Conservation (phyloP, 2,888 invertebrate species). For the Xanthorhoe spadicearia region DNA sequence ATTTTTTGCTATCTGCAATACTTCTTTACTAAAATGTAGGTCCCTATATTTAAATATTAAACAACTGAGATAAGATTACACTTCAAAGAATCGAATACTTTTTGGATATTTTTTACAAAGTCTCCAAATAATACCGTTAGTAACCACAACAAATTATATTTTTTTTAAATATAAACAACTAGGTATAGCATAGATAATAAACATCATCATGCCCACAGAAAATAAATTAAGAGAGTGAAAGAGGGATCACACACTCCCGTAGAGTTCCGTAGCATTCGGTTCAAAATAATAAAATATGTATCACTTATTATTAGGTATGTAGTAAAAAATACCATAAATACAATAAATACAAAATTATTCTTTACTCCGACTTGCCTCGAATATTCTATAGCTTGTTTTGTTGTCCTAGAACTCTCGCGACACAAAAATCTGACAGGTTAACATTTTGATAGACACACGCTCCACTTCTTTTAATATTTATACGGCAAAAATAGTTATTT, state of each 20-base stretch:
- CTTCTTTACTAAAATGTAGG: background rate
- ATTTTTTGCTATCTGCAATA: slow-evolving; percentile 13
- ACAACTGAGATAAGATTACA: background rate
- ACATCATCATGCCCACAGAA: too few relatives aligned
- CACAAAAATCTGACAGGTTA: background rate
- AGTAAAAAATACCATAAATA: too few relatives aligned
- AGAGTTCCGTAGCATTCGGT: too few relatives aligned
- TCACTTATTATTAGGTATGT: too few relatives aligned
- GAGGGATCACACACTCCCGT: too few relatives aligned
- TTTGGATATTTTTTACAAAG: background rate
- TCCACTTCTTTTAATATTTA: slow-evolving; percentile 1
- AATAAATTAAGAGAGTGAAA: too few relatives aligned
- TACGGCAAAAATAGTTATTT: slow-evolving; percentile 16
- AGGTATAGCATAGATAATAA: too few relatives aligned
- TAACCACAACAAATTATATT: too few relatives aligned
- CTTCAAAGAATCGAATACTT: background rate
- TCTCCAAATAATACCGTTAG: too few relatives aligned
- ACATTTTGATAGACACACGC: background rate
- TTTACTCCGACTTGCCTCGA: background rate
- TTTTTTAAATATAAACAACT: too few relatives aligned
- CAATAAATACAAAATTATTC: too few relatives aligned
- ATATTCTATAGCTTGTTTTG: background rate
- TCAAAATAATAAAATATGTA: too few relatives aligned
- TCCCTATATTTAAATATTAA: background rate
- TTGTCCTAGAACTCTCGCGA: background rate